phyloP scores from a whole-genome alignment of 1,140 invertebrate genomes.

The Andrena cerasifolii region DNA sequence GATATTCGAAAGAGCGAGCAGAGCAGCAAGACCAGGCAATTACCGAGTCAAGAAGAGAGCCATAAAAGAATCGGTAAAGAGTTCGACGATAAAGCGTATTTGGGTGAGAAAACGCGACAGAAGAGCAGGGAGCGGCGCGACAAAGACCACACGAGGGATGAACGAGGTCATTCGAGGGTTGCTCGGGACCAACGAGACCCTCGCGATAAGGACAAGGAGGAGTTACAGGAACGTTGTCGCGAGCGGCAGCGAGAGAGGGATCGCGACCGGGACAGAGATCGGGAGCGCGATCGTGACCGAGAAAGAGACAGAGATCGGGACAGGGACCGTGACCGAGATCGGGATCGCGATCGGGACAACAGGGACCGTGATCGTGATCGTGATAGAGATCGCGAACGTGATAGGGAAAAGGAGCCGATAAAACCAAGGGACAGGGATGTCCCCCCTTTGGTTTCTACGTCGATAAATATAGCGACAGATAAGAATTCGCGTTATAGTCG shows the following conservation, averaged over 20 bases:
- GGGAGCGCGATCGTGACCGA: conserved; percentile 62
- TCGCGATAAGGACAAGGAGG: conserved; percentile 79
- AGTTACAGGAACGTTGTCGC: conserved; percentile 73
- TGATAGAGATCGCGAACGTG: conserved; percentile 62
- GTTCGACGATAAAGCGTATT: conserved; percentile 68
- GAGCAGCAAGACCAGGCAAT: conserved; percentile 59
- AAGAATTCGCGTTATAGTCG: conserved; percentile 71
- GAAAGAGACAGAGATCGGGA: conserved; percentile 61
- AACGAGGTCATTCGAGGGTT: conserved; percentile 72
- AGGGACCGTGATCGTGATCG: conserved; percentile 48
- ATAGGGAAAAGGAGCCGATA: conserved; percentile 65
- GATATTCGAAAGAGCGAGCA: conserved; percentile 70
- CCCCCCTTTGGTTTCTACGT: conserved; percentile 37
- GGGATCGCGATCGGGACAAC: conserved; percentile 38
- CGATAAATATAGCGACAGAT: conserved; percentile 54
- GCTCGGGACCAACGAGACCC: conserved; percentile 74
- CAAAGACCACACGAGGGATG: conserved; percentile 74
- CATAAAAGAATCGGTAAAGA: conserved; percentile 71
- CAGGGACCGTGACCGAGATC: conserved; percentile 54
- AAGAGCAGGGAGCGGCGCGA: conserved; percentile 75
- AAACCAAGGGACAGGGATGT: conserved; percentile 61
- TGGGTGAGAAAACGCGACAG: conserved; percentile 69
- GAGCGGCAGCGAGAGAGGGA: conserved; percentile 69
- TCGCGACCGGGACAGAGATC: conserved; percentile 58
- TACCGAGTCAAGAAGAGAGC: conserved; percentile 71